Evolutionary conservation across 1,140 invertebrate species (phyloP), one percentile per base, ranked within the genome.

Genomic region (Drosophila seguyi): DNA sequence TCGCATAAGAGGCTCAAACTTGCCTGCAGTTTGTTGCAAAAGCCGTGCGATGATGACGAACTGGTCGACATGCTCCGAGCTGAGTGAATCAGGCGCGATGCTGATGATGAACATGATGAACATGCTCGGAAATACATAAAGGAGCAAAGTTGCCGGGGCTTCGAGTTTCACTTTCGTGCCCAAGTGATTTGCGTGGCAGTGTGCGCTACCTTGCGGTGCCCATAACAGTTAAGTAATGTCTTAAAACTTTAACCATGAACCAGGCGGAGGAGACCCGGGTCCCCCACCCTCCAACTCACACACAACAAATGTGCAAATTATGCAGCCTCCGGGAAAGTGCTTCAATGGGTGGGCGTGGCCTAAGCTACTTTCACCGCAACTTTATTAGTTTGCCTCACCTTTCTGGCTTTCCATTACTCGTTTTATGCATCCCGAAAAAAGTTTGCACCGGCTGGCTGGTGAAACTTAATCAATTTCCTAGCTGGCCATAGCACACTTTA

Each of bases 171-270:
- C 84, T 87, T 87, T 87, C 84, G 76, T 63, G 84, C 83, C 83
- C 83, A 87, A 87, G 83, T 87, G 83, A 87, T 79, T 87, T 88
- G 78, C 56, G 56, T 56, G 65, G 29, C 61, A 65, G 68, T 60
- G 78, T 81, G 71, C 47, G 67, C 27, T 74, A 65, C 72, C 81
- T 84, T 84, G 79, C 71, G 83, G 84, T 84, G 84, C 80, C 83
- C 85, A 87, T 87, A 87, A 87, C 83, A 88, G 80, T 88, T 88
- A 87, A 87, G 84, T 87, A 87, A 87, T 87, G 84, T 82, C 87
- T 87, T 88, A 77, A 87, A 87, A 87, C 76, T 87, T 87, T 76
- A 63, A 42, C 79, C 47, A 57, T 66, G 61, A 75, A 67, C 79
- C 74, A 67, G 79, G 75, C 42, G 53, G 62, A 44, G 61, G 75